phyloP scores from a whole-genome alignment of 2,113 vertebrate genomes.

The Mungos mungo region DNA sequence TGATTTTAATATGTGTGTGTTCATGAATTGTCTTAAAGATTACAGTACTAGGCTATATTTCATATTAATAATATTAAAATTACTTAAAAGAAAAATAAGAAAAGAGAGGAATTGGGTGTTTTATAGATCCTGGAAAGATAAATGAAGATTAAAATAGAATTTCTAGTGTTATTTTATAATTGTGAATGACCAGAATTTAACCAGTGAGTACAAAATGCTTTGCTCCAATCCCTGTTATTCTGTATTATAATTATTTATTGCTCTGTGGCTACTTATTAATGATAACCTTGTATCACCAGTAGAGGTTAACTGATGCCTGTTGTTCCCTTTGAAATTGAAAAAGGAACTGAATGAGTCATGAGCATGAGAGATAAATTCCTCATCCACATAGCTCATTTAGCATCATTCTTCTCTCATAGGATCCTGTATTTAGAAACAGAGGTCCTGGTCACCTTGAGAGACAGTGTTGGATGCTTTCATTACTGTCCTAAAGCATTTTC shows the following conservation, averaged over 20 bases:
- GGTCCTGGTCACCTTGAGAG: conserved; percentile 70
- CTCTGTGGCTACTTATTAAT: conserved; percentile 37
- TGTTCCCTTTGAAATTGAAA: conserved; percentile 37
- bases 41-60: background rate
- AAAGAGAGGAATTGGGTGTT: background rate
- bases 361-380: conserved; percentile 12
- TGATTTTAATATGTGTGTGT: background rate
- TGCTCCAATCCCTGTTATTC: background rate
- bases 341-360: conserved; percentile 47
- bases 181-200: background rate
- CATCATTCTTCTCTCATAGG: background rate
- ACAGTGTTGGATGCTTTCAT: conserved; percentile 53
- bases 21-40: background rate
- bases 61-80: background rate
- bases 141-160: conserved; percentile 13
- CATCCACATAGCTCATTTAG: conserved; percentile 1
- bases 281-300: conserved; percentile 23
- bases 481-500: conserved; percentile 69
- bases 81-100: background rate
- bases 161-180: background rate
- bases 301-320: conserved; percentile 30
- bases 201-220: background rate
- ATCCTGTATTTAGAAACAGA: conserved; percentile 64
- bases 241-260: conserved; percentile 40
- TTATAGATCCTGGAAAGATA: background rate